phyloP scores from a whole-genome alignment of 2,888 invertebrate species.

The Yponomeuta evonymella region DNA sequence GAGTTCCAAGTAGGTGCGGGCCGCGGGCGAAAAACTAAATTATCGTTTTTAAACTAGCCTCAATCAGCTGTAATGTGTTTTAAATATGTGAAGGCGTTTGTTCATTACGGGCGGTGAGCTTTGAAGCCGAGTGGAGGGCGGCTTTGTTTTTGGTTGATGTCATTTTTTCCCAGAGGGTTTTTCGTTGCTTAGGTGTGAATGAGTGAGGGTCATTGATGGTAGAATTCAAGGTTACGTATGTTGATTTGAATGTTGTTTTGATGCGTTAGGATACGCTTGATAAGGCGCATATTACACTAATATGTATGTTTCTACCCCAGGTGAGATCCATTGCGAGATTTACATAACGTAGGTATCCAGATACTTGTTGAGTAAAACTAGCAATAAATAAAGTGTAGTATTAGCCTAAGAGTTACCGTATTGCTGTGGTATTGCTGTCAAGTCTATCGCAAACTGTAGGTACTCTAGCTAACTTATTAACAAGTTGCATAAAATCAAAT shows the following conservation, averaged over 20 bases:
- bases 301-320: too few relatives aligned
- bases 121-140: conserved; percentile 29
- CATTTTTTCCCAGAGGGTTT: conserved; percentile 22
- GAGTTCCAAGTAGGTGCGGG: conserved; percentile 18
- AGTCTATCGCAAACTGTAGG: background rate
- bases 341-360: too few relatives aligned
- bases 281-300: too few relatives aligned
- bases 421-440: too few relatives aligned
- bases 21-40: conserved; percentile 20
- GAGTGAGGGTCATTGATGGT: background rate
- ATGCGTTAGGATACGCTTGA: background rate
- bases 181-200: conserved; percentile 1
- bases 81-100: conserved; percentile 44
- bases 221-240: background rate
- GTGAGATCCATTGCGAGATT: too few relatives aligned
- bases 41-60: conserved; percentile 34
- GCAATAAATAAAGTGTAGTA: too few relatives aligned
- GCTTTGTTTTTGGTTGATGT: conserved; percentile 26
- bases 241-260: background rate
- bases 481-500: background rate
- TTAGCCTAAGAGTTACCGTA: too few relatives aligned
- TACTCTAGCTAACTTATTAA: background rate
- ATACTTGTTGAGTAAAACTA: too few relatives aligned
- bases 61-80: conserved; percentile 52
- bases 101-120: conserved; percentile 38